phyloP scores from a whole-genome alignment of 2,113 vertebrate genomes.

The Vidua chalybeata region DNA sequence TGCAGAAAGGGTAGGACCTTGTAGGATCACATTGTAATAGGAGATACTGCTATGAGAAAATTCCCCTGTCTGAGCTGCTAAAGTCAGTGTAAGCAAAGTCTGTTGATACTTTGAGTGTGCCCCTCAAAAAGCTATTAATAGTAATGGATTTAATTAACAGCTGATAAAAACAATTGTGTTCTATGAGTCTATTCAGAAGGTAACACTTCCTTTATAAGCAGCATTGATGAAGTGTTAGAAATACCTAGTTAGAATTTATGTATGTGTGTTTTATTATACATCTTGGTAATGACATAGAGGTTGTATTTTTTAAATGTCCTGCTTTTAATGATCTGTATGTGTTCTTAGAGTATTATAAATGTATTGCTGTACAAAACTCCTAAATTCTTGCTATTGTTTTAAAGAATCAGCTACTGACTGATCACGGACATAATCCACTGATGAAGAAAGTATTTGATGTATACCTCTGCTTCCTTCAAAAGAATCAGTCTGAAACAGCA shows the following conservation, averaged over 20 bases:
- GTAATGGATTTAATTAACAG: neutral
- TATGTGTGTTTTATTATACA: neutral
- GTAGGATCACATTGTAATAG: neutral
- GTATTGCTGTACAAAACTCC: neutral
- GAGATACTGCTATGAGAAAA: neutral
- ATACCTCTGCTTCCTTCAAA: slow-evolving; percentile 94
- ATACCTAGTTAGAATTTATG: neutral
- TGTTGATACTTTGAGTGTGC: neutral
- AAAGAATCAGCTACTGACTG: slow-evolving; percentile 90
- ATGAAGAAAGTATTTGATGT: slow-evolving; percentile 99
- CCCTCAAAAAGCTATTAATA: neutral
- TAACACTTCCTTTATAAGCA: neutral
- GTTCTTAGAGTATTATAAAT: neutral
- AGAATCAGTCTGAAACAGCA: slow-evolving; percentile 95
- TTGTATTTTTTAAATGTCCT: neutral
- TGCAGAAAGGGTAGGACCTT: neutral
- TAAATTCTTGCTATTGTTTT: slow-evolving; percentile 4
- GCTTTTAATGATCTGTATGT: neutral
- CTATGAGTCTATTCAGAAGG: neutral
- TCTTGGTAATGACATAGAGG: neutral
- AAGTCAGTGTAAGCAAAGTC: neutral
- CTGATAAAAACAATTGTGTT: neutral
- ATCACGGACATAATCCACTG: slow-evolving; percentile 94
- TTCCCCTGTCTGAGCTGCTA: neutral
- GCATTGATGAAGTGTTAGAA: neutral